Conservation (phyloP, 2,113 vertebrate species). For the Promerops cafer region DNA sequence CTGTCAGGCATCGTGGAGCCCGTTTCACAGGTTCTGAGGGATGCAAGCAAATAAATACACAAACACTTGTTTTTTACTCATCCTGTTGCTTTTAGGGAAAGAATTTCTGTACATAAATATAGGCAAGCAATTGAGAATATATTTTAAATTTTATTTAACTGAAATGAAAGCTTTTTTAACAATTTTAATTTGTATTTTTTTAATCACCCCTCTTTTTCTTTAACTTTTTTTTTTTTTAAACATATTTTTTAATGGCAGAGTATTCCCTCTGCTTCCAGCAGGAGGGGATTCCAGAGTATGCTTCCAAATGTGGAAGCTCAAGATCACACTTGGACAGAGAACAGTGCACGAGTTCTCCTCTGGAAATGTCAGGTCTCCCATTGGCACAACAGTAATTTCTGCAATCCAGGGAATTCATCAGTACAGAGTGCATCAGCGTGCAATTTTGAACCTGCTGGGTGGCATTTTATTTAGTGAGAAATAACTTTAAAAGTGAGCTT, state of each 20-base stretch:
- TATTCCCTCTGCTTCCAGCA: background rate
- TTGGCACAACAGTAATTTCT: background rate
- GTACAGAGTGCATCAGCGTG: background rate
- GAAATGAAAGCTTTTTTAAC: background rate
- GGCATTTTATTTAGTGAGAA: background rate
- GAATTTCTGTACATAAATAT: background rate
- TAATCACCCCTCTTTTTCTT: no score
- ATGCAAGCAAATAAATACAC: rapidly evolving
- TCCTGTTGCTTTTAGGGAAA: background rate
- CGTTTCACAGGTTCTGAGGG: background rate
- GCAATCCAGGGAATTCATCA: background rate
- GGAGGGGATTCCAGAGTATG: background rate
- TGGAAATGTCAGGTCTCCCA: background rate
- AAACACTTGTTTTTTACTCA: background rate
- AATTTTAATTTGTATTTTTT: background rate
- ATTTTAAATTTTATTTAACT: background rate
- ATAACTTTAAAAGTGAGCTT: background rate
- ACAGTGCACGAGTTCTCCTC: background rate
- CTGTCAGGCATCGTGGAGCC: rapidly evolving
- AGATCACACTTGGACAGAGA: background rate
- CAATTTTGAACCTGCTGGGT: background rate
- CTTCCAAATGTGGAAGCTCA: background rate
- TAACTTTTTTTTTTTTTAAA: background rate
- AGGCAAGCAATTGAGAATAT: background rate
- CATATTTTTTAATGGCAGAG: background rate